Evolutionary conservation across 2,888 invertebrate species (phyloP), one percentile per base, ranked within the genome.

Genomic region (Mesorhabditis belari): DNA sequence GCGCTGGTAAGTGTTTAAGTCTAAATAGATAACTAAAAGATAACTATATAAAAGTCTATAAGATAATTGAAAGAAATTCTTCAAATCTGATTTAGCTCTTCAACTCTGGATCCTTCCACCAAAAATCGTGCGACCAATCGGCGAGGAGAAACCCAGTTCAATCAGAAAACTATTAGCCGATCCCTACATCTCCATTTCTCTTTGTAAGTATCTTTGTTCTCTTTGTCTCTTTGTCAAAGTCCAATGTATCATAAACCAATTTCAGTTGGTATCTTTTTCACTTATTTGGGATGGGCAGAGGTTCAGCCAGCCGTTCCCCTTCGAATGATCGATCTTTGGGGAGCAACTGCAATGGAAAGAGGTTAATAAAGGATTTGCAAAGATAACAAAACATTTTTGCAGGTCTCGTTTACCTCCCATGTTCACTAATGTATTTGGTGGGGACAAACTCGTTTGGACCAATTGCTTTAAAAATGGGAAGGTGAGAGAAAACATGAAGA

Each of bases 251-350:
- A 12, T 9, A 51, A 19, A 12, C 12, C 52, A 21, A 12, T 2
- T 23, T 23, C 58, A 80, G 82, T 82, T 29, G 80, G 83, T 21
- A 83, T 83, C 65, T 94, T 94, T 0, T 94, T 95, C 81, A 95
- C 94, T 1, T 96, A 96, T 83, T 92, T 94, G 86, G 96, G 95
- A 21, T 96, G 96, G 60, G 95, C 94, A 0, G 94, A 95, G 92
- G 83, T 96, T 83, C 95, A 96, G 81, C 95, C 96, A 0, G 92
- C 94, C n/a, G 83, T 96, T 49, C 96, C 96, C 0, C 88, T 96
- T 63, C 95, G 94, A 92, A 96, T 96, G 95, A 92, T 94, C 84
- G 92, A 93, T 80, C 93, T 23, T 12, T 52, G 51, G 59, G 9
- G 24, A 5, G 24, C 59, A 3, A 4, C 26, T 3, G 51, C 59